Percentiles rank a stretch among this genome's conserved stretches.
Conservation (phyloP, 2,888 invertebrate species). For the Pachymerium ferrugineum region DNA sequence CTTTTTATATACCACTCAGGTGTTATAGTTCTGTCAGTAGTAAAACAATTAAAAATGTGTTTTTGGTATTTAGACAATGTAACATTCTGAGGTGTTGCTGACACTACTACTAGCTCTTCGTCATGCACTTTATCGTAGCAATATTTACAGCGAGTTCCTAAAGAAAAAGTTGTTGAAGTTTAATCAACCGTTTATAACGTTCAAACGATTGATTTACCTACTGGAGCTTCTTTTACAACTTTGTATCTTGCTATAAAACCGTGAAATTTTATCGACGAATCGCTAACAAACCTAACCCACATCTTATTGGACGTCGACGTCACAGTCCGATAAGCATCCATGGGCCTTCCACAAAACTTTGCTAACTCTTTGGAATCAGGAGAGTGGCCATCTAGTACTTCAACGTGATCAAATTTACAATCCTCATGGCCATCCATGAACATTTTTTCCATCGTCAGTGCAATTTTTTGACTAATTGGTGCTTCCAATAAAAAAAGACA, state of each 20-base stretch:
- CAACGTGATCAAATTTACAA: slow-evolving; percentile 38
- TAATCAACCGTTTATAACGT: not conserved
- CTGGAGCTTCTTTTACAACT: slow-evolving; percentile 28
- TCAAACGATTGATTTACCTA: not conserved
- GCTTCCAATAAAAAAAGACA: slow-evolving; percentile 38
- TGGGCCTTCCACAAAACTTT: slow-evolving; percentile 35
- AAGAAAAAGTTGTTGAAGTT: not conserved
- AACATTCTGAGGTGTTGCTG: slow-evolving; percentile 38
- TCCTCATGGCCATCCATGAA: slow-evolving; percentile 38
- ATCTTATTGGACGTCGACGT: slow-evolving; percentile 36
- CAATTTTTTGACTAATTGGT: slow-evolving; percentile 36
- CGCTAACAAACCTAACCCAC: slow-evolving; percentile 37
- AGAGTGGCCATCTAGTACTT: slow-evolving; percentile 37
- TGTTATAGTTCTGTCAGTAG: slow-evolving; percentile 17
- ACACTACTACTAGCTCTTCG: not conserved
- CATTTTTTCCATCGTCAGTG: slow-evolving; percentile 38
- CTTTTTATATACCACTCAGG: slow-evolving; percentile 21
- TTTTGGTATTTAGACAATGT: slow-evolving; percentile 37
- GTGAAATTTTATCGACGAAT: slow-evolving; percentile 37
- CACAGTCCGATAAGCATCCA: slow-evolving; percentile 33
- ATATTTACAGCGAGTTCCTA: not conserved
- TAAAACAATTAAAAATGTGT: slow-evolving; percentile 38
- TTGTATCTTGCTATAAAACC: slow-evolving; percentile 38
- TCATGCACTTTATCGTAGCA: not conserved
- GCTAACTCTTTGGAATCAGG: slow-evolving; percentile 36